Evolutionary conservation across 53 echinoderm and acorn worm genomes (phyloP), one percentile per base, ranked within the genome.

Genomic region (Temnopleurus reevesii): DNA sequence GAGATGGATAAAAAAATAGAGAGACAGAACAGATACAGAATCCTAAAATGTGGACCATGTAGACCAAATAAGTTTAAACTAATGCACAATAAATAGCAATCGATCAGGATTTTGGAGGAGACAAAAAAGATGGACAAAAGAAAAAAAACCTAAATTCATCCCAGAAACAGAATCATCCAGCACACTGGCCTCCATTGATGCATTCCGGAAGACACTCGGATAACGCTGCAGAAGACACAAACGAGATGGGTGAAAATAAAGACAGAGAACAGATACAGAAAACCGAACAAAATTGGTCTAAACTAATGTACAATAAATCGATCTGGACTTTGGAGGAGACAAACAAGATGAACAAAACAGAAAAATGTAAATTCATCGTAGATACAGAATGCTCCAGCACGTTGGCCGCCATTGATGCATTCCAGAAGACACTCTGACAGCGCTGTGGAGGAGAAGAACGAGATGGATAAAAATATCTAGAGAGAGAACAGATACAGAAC

Each of bases 341-440:
- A n/a, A n/a, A n/a, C 3, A 21, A 17, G 21, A 9, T 6, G 18
- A 12, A 55, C 18, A 55, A 55, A 17, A 9, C 55, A 21, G 5
- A 55, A 19, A 55, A 21, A 55, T 55, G 21, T 55, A 3, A 21
- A 55, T 7, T 4, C 36, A 35, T n/a, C n/a, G n/a, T 94, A 96
- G 17, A 77, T 85, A 76, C 96, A 96, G 33, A 45, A 1, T 9
- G 94, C 94, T 5, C 76, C 83, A 4, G 91, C 28, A 77, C 96
- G 94, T 19, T 86, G 77, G 25, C 96, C 95, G 6, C 92, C 96
- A 46, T 27, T 79, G 49, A 79, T 79, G 79, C 12, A 79, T 49
- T 79, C 29, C 21, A 4, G 45, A 28, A 79, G 79, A 17, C 12
- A 49, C 49, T 47, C 79, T 28, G 49, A 29, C 25, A 26, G 9